A percentile compares a stretch with the other conserved stretches of the same genome.
Evolutionary conservation across 2,797 vertebrate species (phyloP).

Genomic region (Spatula clypeata): DNA sequence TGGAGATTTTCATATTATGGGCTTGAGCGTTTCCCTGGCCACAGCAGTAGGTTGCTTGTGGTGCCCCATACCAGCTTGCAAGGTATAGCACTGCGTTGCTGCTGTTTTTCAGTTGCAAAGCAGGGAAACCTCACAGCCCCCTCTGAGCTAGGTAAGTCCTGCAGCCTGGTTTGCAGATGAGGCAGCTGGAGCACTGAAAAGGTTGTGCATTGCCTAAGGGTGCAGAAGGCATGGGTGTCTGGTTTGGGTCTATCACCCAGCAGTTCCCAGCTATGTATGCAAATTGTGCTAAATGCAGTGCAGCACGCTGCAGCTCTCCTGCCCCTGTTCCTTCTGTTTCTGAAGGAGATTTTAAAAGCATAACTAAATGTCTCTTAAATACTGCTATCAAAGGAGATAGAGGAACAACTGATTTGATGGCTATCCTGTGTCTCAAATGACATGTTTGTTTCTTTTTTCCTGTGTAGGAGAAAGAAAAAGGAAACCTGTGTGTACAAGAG

Average conservation of each 20-base stretch:
- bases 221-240: background rate
- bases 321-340: background rate
- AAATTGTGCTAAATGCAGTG: background rate
- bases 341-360: background rate
- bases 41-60: background rate
- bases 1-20: background rate
- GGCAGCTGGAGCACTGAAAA: background rate
- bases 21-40: background rate
- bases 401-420: background rate
- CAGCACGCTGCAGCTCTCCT: background rate
- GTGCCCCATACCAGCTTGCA: background rate
- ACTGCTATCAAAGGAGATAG: background rate
- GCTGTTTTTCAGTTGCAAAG: background rate
- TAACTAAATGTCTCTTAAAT: background rate
- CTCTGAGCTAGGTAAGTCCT: background rate
- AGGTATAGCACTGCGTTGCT: background rate
- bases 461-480: conserved; percentile 92
- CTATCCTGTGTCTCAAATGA: background rate
- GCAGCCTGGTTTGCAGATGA: background rate
- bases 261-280: background rate
- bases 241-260: background rate
- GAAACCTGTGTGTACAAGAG: conserved; percentile 92
- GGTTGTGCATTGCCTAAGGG: background rate
- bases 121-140: background rate
- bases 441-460: background rate